A percentile compares a stretch with the other conserved stretches of the same genome.
phyloP scores from a whole-genome alignment of 2,888 invertebrate species.

The Lepidochitona cinerea region DNA sequence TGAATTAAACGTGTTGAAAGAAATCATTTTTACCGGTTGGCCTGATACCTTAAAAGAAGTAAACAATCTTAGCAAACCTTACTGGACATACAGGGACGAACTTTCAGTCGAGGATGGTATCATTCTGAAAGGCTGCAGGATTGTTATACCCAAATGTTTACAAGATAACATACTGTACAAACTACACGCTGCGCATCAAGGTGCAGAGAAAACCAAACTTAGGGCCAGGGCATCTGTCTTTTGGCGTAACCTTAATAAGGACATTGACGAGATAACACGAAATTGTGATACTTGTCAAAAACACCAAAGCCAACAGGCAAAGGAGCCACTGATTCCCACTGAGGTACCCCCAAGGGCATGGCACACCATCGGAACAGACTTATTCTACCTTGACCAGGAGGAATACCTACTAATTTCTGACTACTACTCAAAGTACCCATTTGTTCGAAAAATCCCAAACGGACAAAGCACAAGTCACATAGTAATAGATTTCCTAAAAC shows the following conservation, averaged over 20 bases:
- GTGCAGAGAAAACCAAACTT: constrained; percentile 15
- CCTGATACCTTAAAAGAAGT: constrained; percentile 11
- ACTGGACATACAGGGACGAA: constrained; percentile 23
- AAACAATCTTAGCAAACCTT: constrained; percentile 11
- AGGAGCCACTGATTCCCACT: constrained; percentile 10
- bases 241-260: constrained; percentile 27
- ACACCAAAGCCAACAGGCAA: constrained; percentile 11
- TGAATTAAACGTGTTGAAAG: constrained; percentile 11
- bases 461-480: background rate
- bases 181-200: constrained; percentile 19
- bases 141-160: too few relatives aligned
- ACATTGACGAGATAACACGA: constrained; percentile 12
- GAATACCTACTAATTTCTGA: constrained; percentile 19
- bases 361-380: constrained; percentile 21
- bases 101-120: constrained; percentile 23
- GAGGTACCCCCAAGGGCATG: constrained; percentile 21
- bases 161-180: too few relatives aligned
- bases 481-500: background rate
- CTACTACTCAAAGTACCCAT: constrained; percentile 14
- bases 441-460: constrained; percentile 3
- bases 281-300: constrained; percentile 14
- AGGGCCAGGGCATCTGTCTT: constrained; percentile 17
- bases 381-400: constrained; percentile 16
- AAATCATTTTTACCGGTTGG: constrained; percentile 19
- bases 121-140: constrained; percentile 23